Evolutionary conservation across 2,797 vertebrate genomes (phyloP), one percentile per base, ranked within the genome.

Genomic region (Sciurus vulgaris): DNA sequence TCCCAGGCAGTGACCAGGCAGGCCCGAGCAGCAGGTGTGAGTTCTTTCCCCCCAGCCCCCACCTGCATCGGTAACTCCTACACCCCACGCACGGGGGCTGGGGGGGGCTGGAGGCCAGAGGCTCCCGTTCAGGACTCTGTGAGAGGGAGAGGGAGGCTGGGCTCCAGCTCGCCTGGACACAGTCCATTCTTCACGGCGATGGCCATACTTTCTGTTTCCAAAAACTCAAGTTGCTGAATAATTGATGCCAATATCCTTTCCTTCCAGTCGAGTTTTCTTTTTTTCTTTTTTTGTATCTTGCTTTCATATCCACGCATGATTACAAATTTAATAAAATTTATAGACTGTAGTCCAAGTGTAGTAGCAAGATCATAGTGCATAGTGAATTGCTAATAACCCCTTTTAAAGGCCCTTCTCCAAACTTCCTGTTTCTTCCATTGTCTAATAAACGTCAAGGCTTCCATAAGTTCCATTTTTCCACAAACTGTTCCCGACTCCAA

Each of bases 51-150:
- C 26, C 28, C 12, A 35, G 5, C 28, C 14, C 38, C 4, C 3
- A 0, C 11, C 35, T 51, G 63, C 14, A 18, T 30, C 65, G 38
- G 14, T 26, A 2, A 20, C 9, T 20, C 20, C 9, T 8, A 5
- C 8, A 20, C 8, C 17, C 35, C 49, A 78, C 28, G 26, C 28
- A 65, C 7, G 17, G 2, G 30, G 22, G 30, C 3, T 44, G 20
- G 9, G 30, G 22, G 38, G 22, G 6, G 0, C 78, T 30, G 28
- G 51, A 59, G 47, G 51, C 11, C 30, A 44, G 18, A 65, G 44
- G 4, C 28, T 22, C 24, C 63, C 20, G 44, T 41, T 18, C 8
- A 51, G 51, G 47, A 70, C 49, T 5, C 28, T 17, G 22, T 17
- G 7, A 15, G 35, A 18, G 3, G 12, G 20, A 5, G 13, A 26